Evolutionary conservation across 2,797 vertebrate genomes (phyloP).

Genomic region (Pangasius sanitwongsei): DNA sequence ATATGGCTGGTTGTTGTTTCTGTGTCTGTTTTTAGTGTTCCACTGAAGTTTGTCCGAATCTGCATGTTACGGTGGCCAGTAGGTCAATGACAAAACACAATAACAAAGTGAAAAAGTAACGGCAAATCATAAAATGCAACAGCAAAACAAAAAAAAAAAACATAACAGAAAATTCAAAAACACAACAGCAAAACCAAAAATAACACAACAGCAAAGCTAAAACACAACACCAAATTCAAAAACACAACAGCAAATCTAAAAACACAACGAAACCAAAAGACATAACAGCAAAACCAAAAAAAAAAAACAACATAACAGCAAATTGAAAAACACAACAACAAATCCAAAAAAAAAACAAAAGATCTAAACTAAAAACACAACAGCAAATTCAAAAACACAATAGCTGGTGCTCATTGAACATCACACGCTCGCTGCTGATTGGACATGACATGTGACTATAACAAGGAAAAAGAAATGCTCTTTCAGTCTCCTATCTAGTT

Average conservation of each 20-base stretch:
- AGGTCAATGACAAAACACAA: neutral
- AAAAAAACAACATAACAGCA: neutral
- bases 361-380: no score
- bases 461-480: neutral
- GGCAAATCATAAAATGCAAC: neutral
- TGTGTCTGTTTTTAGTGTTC: neutral
- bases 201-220: neutral
- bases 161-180: neutral
- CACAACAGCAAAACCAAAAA: neutral
- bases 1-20: slow-evolving; percentile 12
- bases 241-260: neutral
- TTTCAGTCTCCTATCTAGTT: neutral
- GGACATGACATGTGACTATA: neutral
- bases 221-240: neutral
- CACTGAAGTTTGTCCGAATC: neutral
- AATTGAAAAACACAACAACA: neutral
- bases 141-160: neutral
- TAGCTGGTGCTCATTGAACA: no score
- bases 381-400: no score
- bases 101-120: neutral
- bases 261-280: neutral
- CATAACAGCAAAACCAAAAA: neutral
- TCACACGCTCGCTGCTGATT: no score
- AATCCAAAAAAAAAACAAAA: neutral
- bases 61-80: neutral